Evolutionary conservation across 2,888 invertebrate genomes (phyloP).

Genomic region (Bibio marci): DNA sequence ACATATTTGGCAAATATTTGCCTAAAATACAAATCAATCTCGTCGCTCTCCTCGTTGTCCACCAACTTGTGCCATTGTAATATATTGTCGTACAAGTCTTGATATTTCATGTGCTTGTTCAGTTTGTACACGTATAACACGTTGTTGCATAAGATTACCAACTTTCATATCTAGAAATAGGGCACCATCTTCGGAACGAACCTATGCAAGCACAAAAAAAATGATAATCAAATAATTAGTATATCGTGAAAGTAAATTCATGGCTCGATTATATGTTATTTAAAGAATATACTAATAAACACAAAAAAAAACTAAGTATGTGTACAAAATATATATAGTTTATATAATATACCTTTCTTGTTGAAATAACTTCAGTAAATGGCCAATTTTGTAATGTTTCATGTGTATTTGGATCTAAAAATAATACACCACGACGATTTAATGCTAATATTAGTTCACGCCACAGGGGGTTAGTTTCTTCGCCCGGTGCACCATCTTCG

Average conservation of each 20-base stretch:
- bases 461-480: conserved; percentile 39
- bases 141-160: conserved; percentile 89
- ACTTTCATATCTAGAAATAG: conserved; percentile 92
- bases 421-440: conserved; percentile 84
- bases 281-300: not conserved
- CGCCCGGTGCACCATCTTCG: conserved; percentile 37
- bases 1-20: no score
- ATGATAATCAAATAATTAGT: no score
- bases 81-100: conserved; percentile 89
- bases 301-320: not conserved
- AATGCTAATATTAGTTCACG: conserved; percentile 84
- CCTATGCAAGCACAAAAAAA: no score
- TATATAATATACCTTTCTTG: conserved; percentile 51
- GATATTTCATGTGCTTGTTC: conserved; percentile 97
- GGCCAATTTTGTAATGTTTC: conserved; percentile 87
- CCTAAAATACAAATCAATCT: no score
- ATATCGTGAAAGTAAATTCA: no score
- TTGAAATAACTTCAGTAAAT: conserved; percentile 89
- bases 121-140: conserved; percentile 87
- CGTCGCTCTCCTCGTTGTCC: conserved; percentile 1
- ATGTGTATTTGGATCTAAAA: conserved; percentile 82
- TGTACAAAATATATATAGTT: not conserved
- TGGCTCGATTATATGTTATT: no score
- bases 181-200: conserved; percentile 78
- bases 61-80: conserved; percentile 60